Evolutionary conservation across 2,797 vertebrate species (phyloP).

Genomic region (Gobionotothen gibberifrons): DNA sequence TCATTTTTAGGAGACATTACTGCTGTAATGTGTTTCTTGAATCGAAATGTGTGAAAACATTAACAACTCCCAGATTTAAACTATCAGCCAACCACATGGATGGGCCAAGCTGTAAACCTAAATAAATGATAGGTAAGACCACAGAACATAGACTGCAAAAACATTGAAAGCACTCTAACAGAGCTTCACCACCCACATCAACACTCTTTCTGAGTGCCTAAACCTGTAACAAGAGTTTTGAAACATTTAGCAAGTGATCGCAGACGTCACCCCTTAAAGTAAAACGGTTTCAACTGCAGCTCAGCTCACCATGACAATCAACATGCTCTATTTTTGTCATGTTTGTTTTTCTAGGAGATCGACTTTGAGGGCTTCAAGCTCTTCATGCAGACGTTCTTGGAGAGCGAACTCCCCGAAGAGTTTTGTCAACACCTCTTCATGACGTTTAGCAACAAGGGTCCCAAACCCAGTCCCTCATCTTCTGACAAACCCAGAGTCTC

Average conservation of each 20-base stretch:
- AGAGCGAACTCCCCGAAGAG: conserved; percentile 91
- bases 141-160: not conserved
- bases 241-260: not conserved
- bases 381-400: conserved; percentile 96
- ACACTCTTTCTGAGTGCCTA: conserved; percentile 13
- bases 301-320: not conserved
- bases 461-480: conserved; percentile 86
- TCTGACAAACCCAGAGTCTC: conserved; percentile 88
- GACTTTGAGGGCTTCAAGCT: conserved; percentile 95
- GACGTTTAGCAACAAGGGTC: conserved; percentile 91
- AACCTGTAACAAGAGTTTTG: conserved; percentile 6
- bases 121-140: not conserved
- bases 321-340: conserved; percentile 3
- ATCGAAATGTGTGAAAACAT: not conserved
- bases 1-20: no score
- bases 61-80: not conserved
- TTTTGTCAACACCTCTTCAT: conserved; percentile 93
- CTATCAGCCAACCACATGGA: not conserved
- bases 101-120: not conserved
- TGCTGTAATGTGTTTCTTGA: not conserved
- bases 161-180: not conserved
- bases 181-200: conserved; percentile 6
- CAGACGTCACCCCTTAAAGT: not conserved
- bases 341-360: conserved; percentile 83
- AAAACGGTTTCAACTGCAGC: not conserved